phyloP scores from a whole-genome alignment of 2,797 vertebrate species.

The Dryobates pubescens region DNA sequence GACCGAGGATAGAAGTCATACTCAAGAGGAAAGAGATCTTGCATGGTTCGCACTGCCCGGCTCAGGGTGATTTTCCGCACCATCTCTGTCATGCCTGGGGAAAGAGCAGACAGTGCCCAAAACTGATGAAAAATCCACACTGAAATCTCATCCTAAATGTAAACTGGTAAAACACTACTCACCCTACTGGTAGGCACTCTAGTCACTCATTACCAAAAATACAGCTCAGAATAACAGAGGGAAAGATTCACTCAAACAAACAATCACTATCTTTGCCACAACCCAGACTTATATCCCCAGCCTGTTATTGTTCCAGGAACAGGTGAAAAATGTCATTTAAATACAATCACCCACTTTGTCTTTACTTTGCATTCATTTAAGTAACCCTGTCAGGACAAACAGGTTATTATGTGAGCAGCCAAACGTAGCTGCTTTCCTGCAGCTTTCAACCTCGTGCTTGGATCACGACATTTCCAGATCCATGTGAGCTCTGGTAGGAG shows the following conservation, averaged over 20 bases:
- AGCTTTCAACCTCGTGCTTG: background rate
- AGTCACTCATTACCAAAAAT: background rate
- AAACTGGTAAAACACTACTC: background rate
- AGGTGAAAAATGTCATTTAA: background rate
- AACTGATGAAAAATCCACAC: background rate
- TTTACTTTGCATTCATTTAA: background rate
- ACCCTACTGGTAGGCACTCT: background rate
- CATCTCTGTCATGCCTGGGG: slow-evolving; percentile 94
- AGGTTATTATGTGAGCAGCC: background rate
- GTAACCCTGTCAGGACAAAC: background rate
- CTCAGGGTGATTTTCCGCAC: slow-evolving; percentile 95
- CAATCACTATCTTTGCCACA: background rate
- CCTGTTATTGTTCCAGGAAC: background rate
- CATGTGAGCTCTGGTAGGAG: background rate
- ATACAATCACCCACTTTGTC: background rate
- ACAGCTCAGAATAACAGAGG: background rate
- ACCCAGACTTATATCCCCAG: background rate
- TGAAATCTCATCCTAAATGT: background rate
- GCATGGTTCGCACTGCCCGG: slow-evolving; percentile 92
- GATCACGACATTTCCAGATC: background rate
- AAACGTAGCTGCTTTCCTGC: background rate
- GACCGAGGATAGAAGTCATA: slow-evolving; percentile 97
- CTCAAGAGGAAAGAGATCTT: slow-evolving; percentile 93
- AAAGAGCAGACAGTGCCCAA: background rate
- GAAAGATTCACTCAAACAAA: background rate